A percentile compares a stretch with the other conserved stretches of the same genome.
phyloP scores from a whole-genome alignment of 2,113 vertebrate species.

The Nematolebias whitei region DNA sequence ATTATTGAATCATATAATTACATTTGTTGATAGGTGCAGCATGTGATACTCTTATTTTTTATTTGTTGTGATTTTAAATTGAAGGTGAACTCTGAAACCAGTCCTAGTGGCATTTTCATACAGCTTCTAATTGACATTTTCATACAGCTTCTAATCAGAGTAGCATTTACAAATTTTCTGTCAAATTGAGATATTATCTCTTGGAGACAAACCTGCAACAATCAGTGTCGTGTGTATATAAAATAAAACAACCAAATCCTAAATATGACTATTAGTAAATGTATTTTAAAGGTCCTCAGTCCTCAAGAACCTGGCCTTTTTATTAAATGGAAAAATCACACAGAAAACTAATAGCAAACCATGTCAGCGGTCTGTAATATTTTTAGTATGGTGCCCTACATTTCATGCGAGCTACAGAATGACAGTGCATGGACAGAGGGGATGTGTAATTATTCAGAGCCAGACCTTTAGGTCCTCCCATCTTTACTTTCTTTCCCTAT shows the following conservation, averaged over 20 bases:
- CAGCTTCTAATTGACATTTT: too few species aligned
- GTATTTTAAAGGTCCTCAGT: neutral
- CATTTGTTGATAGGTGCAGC: too few species aligned
- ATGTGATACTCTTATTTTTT: too few species aligned
- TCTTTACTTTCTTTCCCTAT: conserved; percentile 21
- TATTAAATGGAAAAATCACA: conserved; percentile 40
- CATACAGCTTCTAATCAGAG: neutral
- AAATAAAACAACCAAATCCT: too few species aligned
- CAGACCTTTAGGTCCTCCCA: conserved; percentile 43
- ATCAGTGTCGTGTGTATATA: too few species aligned
- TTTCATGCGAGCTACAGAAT: conserved; percentile 61
- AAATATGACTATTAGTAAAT: neutral
- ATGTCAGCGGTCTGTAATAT: conserved; percentile 45
- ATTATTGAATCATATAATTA: too few species aligned
- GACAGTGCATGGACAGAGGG: conserved; percentile 50
- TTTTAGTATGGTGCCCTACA: conserved; percentile 60
- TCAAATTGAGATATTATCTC: conserved; percentile 3
- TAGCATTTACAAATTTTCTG: neutral
- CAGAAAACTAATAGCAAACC: conserved; percentile 46
- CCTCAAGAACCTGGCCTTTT: conserved; percentile 10
- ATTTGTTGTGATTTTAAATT: neutral
- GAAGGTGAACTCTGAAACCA: too few species aligned
- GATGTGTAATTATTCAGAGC: conserved; percentile 65
- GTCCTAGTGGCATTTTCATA: neutral
- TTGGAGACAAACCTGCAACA: neutral